These are phyloP conservation scores for Neolamprologus caudopunctatus DNA, from an alignment of 2,113 vertebrate genomes.

Conservation along the genomic window DNA sequence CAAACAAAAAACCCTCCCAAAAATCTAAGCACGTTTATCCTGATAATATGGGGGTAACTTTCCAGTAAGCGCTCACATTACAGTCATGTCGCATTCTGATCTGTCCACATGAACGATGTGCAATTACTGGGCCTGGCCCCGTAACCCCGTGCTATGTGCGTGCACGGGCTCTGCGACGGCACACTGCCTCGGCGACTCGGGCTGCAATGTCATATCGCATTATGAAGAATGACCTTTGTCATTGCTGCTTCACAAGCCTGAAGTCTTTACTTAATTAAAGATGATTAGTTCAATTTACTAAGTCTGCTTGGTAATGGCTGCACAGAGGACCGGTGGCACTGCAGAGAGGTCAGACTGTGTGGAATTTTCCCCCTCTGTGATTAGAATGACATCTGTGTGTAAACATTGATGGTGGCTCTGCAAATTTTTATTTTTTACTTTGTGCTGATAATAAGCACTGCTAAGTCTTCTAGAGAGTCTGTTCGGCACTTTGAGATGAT, in stretches of 20 bases:
- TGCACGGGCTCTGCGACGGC: neutral
- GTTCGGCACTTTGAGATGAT: neutral
- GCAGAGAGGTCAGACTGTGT: constrained; percentile 33
- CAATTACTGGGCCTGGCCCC: constrained; percentile 31
- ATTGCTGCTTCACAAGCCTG: constrained; percentile 44
- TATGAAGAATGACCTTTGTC: constrained; percentile 67
- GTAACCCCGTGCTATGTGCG: neutral
- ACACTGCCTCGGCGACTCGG: neutral
- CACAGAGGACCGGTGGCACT: constrained; percentile 16
- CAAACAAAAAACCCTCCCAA: neutral
- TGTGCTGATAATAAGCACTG: neutral
- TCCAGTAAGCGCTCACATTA: neutral
- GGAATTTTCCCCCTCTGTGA: neutral
- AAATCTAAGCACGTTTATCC: neutral
- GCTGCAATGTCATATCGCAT: constrained; percentile 54
- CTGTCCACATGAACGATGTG: constrained; percentile 51
- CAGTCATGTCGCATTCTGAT: constrained; percentile 9
- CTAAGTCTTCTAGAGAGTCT: neutral
- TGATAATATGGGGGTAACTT: neutral
- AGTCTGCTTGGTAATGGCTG: constrained; percentile 48
- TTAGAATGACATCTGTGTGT: constrained; percentile 10
- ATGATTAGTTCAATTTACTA: constrained; percentile 67
- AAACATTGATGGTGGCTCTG: constrained; percentile 10
- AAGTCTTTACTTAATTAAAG: constrained; percentile 67
- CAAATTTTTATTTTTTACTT: neutral